A percentile compares a stretch with the other conserved stretches of the same genome.
Evolutionary conservation across 1,140 invertebrate genomes (phyloP).

Genomic region (Calephelis nemesis): DNA sequence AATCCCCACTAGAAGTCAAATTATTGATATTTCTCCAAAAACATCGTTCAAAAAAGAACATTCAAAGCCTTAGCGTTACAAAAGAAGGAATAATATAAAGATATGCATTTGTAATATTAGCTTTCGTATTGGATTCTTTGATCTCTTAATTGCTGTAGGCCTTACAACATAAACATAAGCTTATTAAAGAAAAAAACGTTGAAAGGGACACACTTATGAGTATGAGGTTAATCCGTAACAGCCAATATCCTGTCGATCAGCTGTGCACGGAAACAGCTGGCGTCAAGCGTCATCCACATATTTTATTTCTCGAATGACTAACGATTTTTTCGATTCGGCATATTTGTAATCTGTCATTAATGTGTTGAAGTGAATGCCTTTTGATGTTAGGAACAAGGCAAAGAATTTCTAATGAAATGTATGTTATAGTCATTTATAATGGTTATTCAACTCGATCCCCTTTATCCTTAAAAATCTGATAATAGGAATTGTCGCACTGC

Average conservation of each 20-base stretch:
- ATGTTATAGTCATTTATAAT: too few species aligned
- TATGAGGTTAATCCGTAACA: constrained; percentile 35
- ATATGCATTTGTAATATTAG: too few species aligned
- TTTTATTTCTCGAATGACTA: constrained; percentile 36
- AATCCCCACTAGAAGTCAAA: too few species aligned
- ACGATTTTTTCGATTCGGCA: constrained; percentile 41
- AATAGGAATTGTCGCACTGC: too few species aligned
- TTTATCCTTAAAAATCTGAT: too few species aligned
- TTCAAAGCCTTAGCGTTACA: too few species aligned
- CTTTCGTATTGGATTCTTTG: too few species aligned
- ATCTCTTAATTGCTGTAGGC: constrained; percentile 8
- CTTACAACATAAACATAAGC: not conserved
- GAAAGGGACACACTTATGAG: constrained; percentile 17
- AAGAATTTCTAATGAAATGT: too few species aligned
- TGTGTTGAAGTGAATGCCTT: constrained; percentile 2
- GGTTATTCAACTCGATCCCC: too few species aligned
- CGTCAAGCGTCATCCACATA: constrained; percentile 36
- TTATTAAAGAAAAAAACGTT: constrained; percentile 7
- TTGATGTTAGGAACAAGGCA: not conserved
- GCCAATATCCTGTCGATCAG: constrained; percentile 53
- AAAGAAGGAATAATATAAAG: too few species aligned
- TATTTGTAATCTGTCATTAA: constrained; percentile 6
- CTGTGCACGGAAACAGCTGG: constrained; percentile 50
- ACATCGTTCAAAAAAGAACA: too few species aligned
- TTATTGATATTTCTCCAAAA: too few species aligned